Conservation (phyloP, 1,140 invertebrate species). For the Zaprionus vittiger region DNA sequence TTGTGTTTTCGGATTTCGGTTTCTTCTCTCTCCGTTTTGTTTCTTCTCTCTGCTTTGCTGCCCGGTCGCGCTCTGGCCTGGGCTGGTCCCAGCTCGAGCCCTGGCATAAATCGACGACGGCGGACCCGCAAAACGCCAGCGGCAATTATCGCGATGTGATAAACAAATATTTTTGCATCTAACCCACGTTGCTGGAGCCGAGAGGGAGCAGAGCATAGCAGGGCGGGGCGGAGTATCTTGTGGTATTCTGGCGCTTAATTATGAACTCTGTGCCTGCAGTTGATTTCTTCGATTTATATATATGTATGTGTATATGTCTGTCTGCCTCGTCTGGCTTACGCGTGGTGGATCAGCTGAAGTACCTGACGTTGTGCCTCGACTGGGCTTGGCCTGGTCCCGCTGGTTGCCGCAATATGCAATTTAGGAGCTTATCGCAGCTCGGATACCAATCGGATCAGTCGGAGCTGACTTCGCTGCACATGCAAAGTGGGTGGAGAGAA, state of each 20-base stretch:
- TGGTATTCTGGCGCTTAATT: slow-evolving; percentile 81
- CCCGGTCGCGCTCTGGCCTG: slow-evolving; percentile 29
- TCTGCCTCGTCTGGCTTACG: slow-evolving; percentile 46
- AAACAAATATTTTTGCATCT: slow-evolving; percentile 83
- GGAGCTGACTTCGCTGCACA: slow-evolving; percentile 43
- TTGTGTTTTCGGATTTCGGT: slow-evolving; percentile 18
- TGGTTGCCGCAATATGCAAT: slow-evolving; percentile 73
- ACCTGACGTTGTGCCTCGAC: slow-evolving; percentile 38
- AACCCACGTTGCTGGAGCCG: slow-evolving; percentile 49
- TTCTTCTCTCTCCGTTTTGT: slow-evolving; percentile 35
- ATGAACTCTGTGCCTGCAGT: slow-evolving; percentile 60
- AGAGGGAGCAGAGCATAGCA: slow-evolving; percentile 43
- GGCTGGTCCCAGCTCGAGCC: not conserved
- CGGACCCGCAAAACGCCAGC: slow-evolving; percentile 56
- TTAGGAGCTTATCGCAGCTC: slow-evolving; percentile 70
- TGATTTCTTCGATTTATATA: slow-evolving; percentile 9
- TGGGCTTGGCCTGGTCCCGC: slow-evolving; percentile 53
- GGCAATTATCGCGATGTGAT: slow-evolving; percentile 82
- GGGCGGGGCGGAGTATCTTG: slow-evolving; percentile 40
- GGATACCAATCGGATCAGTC: slow-evolving; percentile 78
- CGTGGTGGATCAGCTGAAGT: slow-evolving; percentile 56
- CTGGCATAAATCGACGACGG: slow-evolving; percentile 65
- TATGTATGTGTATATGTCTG: slow-evolving; percentile 42
- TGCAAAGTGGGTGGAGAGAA: slow-evolving; percentile 67
- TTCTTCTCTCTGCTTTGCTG: slow-evolving; percentile 51